Base-by-base conservation (phyloP, 1,140 invertebrate species). In the Philopotamus ludificatus region DNA sequence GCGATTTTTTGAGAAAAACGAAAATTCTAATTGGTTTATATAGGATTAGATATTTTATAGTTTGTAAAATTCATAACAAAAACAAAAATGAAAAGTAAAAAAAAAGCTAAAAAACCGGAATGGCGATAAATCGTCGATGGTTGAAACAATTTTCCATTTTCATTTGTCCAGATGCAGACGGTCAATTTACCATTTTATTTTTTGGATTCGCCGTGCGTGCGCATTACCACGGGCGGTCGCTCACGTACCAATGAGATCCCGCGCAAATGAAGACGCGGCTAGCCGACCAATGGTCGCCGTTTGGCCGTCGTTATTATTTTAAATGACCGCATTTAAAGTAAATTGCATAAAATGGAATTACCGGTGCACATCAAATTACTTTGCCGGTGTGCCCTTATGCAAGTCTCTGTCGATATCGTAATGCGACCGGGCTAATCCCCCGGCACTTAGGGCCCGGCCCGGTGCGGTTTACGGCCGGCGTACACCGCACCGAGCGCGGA, bases 341-440 rank as follows among this genome's bases (percentile, higher is more conserved):
- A 66, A 66, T 66, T 66, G 58, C 65, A 49, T 47, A 60, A 66
- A 66, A 61, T 54, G 15, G 49, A 66, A 66, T 66, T 66, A 58
- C 57, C 34, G 25, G 62, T 16, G 25, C 51, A 4, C 51, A 20
- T 18, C 51, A 26, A 23, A 50, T 63, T 51, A 63, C 47, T 51
- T 42, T 53, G 22, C 50, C 28, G 28, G 28, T 34, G 34, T 39
- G 28, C 28, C 28, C 10, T 47, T 47, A 47, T 47, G 44, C 15
- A 47, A 47, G 44, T 16, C 44, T 34, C 28, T 34, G 28, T 34
- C 28, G 50, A 53, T 57, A 10, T 18, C 34, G 4, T 20, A 53
- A 57, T 57, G 15, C 54, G 54, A 16, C 9, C n/a, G 39, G 54
- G 54, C 10, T 57, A 15, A 42, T n/a, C 23, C 47, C 28, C 26